Evolutionary conservation across 2,888 invertebrate genomes (phyloP).

Genomic region (Nomada goodeniana): DNA sequence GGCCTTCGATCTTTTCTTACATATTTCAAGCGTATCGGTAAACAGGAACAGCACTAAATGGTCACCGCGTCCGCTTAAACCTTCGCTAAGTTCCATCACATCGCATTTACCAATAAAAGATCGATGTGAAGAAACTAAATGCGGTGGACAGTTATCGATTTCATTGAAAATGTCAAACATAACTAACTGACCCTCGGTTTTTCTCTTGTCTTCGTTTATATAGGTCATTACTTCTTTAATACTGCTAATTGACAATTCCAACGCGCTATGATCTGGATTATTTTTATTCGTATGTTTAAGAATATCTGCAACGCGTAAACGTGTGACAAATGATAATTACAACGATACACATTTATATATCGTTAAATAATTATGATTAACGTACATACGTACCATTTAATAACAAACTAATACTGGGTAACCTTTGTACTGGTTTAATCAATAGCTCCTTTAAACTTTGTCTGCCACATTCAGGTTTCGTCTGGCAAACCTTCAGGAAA

Average conservation of each 20-base stretch:
- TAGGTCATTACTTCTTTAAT: slow-evolving; percentile 97
- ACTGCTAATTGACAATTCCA: slow-evolving; percentile 94
- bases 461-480: slow-evolving; percentile 97
- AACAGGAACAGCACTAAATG: slow-evolving; percentile 96
- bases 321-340: neutral
- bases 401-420: slow-evolving; percentile 97
- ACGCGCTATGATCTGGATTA: slow-evolving; percentile 94
- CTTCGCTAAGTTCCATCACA: slow-evolving; percentile 94
- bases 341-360: slow-evolving; percentile 8
- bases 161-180: slow-evolving; percentile 99
- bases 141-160: slow-evolving; percentile 98
- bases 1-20: slow-evolving; percentile 92
- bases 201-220: slow-evolving; percentile 98
- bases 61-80: slow-evolving; percentile 93
- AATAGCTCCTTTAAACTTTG: slow-evolving; percentile 98
- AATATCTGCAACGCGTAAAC: slow-evolving; percentile 89
- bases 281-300: slow-evolving; percentile 95
- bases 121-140: slow-evolving; percentile 96
- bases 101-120: slow-evolving; percentile 95
- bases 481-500: slow-evolving; percentile 97
- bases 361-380: slow-evolving; percentile 20
- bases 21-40: slow-evolving; percentile 97
- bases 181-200: slow-evolving; percentile 97
- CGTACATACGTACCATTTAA: slow-evolving; percentile 91
- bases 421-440: slow-evolving; percentile 98